These are phyloP conservation scores for Uromys caudimaculatus DNA, from an alignment of 2,797 vertebrate genomes.

Conservation along the genomic window DNA sequence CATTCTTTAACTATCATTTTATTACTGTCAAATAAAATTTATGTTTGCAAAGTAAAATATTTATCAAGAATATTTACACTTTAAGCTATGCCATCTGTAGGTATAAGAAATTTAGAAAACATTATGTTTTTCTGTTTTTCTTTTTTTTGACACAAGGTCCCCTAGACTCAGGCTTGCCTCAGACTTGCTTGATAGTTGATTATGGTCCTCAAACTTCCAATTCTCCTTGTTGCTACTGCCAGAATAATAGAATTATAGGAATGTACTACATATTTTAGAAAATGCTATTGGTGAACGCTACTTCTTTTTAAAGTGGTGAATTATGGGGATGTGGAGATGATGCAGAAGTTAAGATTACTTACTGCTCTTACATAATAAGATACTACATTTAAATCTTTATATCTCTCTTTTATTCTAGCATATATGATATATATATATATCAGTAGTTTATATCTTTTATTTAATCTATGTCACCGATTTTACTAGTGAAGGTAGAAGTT, in stretches of 20 bases:
- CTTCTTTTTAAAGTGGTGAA: background rate
- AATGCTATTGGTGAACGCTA: background rate
- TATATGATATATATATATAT: background rate
- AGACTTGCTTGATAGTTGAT: background rate
- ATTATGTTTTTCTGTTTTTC: background rate
- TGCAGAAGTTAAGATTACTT: background rate
- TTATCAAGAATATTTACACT: background rate
- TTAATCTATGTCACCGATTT: background rate
- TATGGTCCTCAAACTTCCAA: background rate
- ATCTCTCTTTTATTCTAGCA: background rate
- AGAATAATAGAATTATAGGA: background rate
- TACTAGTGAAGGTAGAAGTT: background rate
- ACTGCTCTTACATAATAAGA: background rate
- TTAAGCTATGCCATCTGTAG: background rate
- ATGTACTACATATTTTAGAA: background rate
- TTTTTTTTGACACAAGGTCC: background rate
- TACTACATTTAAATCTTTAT: background rate
- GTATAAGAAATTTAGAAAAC: background rate
- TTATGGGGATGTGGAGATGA: background rate
- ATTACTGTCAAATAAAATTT: background rate
- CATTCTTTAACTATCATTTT: background rate
- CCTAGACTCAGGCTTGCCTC: background rate
- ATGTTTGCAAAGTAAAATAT: background rate
- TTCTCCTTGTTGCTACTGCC: background rate
- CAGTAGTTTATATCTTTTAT: background rate